phyloP scores from a whole-genome alignment of 2,888 invertebrate species.

The Lithophane socia region DNA sequence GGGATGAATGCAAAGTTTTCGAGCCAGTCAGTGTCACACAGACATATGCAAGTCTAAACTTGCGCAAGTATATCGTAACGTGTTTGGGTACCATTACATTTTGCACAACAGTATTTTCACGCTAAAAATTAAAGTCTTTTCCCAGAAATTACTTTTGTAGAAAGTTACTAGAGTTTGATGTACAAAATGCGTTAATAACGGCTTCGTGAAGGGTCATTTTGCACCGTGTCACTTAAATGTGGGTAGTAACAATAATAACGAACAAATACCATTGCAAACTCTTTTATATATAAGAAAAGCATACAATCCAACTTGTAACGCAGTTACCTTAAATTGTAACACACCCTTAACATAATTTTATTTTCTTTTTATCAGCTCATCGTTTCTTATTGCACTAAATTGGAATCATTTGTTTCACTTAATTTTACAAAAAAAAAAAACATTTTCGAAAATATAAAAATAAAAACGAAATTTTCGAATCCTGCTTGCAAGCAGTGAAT shows the following conservation, averaged over 20 bases:
- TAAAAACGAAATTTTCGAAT: not conserved
- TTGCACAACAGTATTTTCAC: too few relatives aligned
- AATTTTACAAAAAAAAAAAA: slow-evolving; percentile 9
- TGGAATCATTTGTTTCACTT: slow-evolving; percentile 17
- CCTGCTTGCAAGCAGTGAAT: not conserved
- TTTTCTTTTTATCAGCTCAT: slow-evolving; percentile 12
- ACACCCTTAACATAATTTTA: slow-evolving; percentile 43
- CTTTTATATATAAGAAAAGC: slow-evolving; percentile 80
- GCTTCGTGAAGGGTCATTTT: too few relatives aligned
- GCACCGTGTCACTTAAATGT: not conserved
- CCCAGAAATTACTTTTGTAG: too few relatives aligned
- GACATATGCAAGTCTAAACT: too few relatives aligned
- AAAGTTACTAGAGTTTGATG: too few relatives aligned
- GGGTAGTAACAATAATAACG: slow-evolving; percentile 32
- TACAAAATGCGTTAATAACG: too few relatives aligned
- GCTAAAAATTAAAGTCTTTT: too few relatives aligned
- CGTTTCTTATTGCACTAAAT: slow-evolving; percentile 56
- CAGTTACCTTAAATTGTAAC: slow-evolving; percentile 61
- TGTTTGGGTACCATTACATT: too few relatives aligned
- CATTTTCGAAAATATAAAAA: not conserved
- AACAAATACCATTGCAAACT: slow-evolving; percentile 73
- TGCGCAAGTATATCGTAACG: too few relatives aligned
- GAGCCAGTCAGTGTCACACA: too few relatives aligned
- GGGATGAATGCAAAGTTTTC: too few relatives aligned
- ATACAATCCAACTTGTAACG: slow-evolving; percentile 75